Evolutionary conservation across 2,888 invertebrate genomes (phyloP).

Genomic region (Pachydiplax longipennis): DNA sequence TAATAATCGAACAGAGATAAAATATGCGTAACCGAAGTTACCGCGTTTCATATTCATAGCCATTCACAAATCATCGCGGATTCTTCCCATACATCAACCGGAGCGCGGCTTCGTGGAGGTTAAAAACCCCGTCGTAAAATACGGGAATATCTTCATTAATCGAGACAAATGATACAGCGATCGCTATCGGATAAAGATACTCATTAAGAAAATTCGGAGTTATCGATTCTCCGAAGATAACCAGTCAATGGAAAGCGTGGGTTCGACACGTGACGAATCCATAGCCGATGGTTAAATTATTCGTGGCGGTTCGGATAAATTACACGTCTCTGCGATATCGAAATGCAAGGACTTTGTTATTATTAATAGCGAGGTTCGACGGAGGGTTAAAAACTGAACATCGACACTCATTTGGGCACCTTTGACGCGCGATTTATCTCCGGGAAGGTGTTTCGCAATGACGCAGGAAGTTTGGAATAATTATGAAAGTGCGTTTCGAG

Average conservation of each 20-base stretch:
- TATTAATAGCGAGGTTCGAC: conserved; percentile 11
- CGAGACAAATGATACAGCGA: neutral
- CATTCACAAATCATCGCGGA: neutral
- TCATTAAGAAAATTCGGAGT: conserved; percentile 26
- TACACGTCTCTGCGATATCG: neutral
- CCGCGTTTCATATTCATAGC: neutral
- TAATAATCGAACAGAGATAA: neutral
- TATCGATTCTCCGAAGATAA: neutral
- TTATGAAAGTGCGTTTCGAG: neutral
- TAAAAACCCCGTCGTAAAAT: neutral
- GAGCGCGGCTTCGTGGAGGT: neutral
- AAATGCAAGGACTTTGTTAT: conserved; percentile 3
- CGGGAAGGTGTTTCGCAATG: neutral
- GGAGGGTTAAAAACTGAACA: neutral
- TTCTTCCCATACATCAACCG: neutral
- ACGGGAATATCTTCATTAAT: conserved; percentile 1
- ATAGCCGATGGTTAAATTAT: conserved; percentile 14
- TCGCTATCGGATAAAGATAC: conserved; percentile 22
- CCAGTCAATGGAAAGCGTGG: neutral
- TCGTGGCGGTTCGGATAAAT: neutral
- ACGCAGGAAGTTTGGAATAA: neutral
- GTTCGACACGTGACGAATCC: conserved; percentile 5
- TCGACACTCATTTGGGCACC: neutral
- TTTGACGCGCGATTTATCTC: neutral
- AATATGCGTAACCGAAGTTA: neutral